These are phyloP conservation scores for Salvelinus sp. DNA, from an alignment of 2,113 vertebrate species.

Conservation along the genomic window DNA sequence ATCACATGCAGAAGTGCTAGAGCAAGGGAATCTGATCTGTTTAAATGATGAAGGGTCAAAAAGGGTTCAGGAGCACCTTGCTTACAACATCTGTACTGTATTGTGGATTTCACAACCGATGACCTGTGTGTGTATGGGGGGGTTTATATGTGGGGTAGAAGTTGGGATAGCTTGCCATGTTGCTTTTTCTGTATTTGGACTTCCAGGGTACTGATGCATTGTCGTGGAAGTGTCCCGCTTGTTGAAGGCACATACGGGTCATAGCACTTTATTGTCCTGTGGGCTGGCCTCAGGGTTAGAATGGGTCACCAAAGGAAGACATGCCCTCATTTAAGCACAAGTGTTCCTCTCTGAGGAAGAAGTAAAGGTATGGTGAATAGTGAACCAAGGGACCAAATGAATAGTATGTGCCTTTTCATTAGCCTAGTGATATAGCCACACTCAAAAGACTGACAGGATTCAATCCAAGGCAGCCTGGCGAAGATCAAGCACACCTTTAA, in stretches of 20 bases:
- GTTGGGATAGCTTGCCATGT: not conserved
- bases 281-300: constrained; percentile 26
- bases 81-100: constrained; percentile 23
- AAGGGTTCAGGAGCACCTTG: constrained; percentile 21
- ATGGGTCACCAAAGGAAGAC: constrained; percentile 54
- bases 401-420: constrained; percentile 49
- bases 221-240: constrained; percentile 33
- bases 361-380: constrained; percentile 35
- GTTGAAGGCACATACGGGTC: constrained; percentile 41
- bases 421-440: constrained; percentile 50
- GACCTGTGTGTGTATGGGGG: not conserved
- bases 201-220: constrained; percentile 33
- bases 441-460: constrained; percentile 20
- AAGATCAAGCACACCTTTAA: constrained; percentile 32
- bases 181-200: not conserved
- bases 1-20: constrained; percentile 40
- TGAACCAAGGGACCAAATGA: constrained; percentile 37
- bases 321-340: constrained; percentile 46
- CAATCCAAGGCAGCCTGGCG: constrained; percentile 17
- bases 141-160: not conserved
- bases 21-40: constrained; percentile 23
- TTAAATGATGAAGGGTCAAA: constrained; percentile 5
- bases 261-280: constrained; percentile 50
- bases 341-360: constrained; percentile 49
- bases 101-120: constrained; percentile 15